Evolutionary conservation across 2,888 invertebrate genomes (phyloP).

Genomic region (Rhyacophila evoluta): DNA sequence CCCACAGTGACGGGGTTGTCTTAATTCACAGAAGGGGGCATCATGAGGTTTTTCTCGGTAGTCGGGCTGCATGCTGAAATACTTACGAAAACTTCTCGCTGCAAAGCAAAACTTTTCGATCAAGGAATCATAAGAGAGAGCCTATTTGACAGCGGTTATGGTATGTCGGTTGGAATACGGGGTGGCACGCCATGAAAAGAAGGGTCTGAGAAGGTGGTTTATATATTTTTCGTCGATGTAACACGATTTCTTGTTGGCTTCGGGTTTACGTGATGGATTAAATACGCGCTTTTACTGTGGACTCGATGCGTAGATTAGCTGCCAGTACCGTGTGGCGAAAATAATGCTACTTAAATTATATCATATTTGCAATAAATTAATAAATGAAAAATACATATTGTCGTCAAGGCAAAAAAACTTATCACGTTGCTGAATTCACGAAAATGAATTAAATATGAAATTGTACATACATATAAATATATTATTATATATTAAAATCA

Average conservation of each 20-base stretch:
- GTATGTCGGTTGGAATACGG: slow-evolving; percentile 47
- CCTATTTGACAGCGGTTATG: slow-evolving; percentile 54
- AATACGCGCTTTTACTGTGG: slow-evolving; percentile 58
- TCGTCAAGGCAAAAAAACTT: no score
- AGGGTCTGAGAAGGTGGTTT: no score
- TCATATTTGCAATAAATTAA: no score
- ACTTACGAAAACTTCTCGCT: slow-evolving; percentile 45
- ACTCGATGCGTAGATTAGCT: slow-evolving; percentile 30
- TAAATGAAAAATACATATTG: no score
- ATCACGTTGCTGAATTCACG: no score
- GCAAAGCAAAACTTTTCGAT: slow-evolving; percentile 53
- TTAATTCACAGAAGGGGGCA: not conserved
- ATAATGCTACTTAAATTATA: no score
- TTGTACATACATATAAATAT: no score
- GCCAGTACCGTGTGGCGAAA: not conserved
- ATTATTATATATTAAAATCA: no score
- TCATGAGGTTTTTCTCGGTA: not conserved
- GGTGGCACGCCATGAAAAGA: no score
- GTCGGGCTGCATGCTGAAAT: slow-evolving; percentile 40
- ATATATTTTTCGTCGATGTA: slow-evolving; percentile 74
- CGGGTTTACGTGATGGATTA: slow-evolving; percentile 72
- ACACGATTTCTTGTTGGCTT: slow-evolving; percentile 72
- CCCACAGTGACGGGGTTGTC: not conserved
- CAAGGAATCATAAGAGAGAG: slow-evolving; percentile 53
- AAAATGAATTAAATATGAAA: no score